These are phyloP conservation scores for Tipula unca DNA, from an alignment of 2,888 invertebrate genomes.

Conservation along the genomic window DNA sequence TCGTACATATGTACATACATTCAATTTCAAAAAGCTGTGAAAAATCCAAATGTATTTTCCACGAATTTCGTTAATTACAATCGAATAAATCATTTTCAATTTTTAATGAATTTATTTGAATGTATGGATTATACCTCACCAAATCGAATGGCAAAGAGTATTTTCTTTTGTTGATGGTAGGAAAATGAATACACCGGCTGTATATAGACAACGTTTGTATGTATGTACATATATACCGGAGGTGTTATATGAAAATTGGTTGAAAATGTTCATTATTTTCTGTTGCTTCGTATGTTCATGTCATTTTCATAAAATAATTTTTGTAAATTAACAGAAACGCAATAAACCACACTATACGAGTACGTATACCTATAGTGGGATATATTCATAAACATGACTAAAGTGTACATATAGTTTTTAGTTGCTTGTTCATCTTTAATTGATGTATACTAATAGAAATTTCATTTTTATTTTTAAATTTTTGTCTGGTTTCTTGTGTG, in stretches of 20 bases:
- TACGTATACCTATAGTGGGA: neutral
- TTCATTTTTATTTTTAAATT: neutral
- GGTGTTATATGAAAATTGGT: neutral
- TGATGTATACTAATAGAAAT: neutral
- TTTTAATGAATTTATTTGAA: neutral
- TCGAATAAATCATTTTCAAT: neutral
- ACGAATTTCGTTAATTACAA: neutral
- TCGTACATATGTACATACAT: no score
- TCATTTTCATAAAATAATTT: neutral
- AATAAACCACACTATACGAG: no score
- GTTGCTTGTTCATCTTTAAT: neutral
- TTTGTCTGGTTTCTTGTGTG: neutral
- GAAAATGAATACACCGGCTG: no score
- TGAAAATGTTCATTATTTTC: neutral
- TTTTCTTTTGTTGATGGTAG: no score
- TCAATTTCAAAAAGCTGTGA: neutral
- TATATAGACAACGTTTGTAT: no score
- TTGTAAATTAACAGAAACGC: neutral
- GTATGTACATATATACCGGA: no score
- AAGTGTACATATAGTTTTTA: neutral
- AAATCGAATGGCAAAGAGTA: no score
- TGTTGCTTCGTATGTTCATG: neutral
- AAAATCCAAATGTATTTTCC: neutral
- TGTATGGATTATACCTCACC: no score
- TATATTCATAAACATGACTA: neutral